These are phyloP conservation scores for Spheniscus humboldti DNA, from an alignment of 2,797 vertebrate species.

Conservation along the genomic window DNA sequence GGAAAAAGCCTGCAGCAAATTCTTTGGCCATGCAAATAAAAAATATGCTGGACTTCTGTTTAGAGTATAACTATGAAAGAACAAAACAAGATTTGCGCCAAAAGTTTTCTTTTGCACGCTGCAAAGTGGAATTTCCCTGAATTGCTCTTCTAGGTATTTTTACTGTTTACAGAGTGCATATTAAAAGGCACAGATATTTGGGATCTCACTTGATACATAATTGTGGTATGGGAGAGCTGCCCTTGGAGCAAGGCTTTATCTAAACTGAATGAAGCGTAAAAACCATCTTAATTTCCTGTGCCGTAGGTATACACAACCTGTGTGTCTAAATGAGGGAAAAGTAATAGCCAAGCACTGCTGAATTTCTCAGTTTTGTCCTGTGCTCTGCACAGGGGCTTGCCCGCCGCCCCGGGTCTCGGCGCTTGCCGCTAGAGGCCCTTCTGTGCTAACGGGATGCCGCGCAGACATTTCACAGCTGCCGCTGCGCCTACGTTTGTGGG, in stretches of 20 bases:
- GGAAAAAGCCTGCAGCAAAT: background rate
- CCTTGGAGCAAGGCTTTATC: background rate
- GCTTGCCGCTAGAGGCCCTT: background rate
- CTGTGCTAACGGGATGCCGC: rapidly evolving
- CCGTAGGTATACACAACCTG: background rate
- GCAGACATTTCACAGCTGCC: background rate
- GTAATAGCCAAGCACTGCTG: background rate
- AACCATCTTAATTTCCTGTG: background rate
- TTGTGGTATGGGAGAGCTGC: background rate
- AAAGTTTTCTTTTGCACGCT: background rate
- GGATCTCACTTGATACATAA: background rate
- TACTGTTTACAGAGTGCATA: background rate
- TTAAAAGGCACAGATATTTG: background rate
- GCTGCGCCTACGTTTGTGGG: too few relatives aligned
- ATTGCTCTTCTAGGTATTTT: background rate
- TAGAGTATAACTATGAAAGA: background rate
- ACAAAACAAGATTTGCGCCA: background rate
- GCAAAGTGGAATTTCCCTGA: background rate
- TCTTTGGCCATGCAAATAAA: background rate
- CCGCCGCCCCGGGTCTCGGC: rapidly evolving
- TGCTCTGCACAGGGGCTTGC: too few relatives aligned
- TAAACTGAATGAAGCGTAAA: background rate
- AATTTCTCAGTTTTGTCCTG: background rate
- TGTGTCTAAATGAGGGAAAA: background rate
- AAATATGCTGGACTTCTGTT: background rate